Percentiles rank a stretch among this genome's conserved stretches.
Evolutionary conservation across 2,888 invertebrate genomes (phyloP).

Genomic region (Chalcosyrphus nemorum): DNA sequence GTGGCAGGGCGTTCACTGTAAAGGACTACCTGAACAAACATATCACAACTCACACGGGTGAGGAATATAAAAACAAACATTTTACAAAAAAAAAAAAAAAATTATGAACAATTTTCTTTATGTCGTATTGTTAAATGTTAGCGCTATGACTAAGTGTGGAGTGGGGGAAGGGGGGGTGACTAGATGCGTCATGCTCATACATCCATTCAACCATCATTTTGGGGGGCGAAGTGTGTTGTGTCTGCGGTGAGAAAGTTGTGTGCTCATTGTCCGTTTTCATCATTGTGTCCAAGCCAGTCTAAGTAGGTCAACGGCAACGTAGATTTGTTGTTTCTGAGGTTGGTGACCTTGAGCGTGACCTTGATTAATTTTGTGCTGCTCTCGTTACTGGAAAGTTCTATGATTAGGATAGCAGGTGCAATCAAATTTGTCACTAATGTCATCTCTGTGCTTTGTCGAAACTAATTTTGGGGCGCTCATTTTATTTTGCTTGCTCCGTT

Average conservation of each 20-base stretch:
- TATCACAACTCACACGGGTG: conserved; percentile 82
- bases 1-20: conserved; percentile 82
- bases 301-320: conserved; percentile 30
- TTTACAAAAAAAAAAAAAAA: conserved; percentile 52
- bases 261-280: background rate
- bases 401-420: background rate
- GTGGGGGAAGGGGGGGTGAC: background rate
- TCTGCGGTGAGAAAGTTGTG: conserved; percentile 4
- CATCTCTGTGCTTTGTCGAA: background rate
- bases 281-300: background rate
- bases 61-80: conserved; percentile 74
- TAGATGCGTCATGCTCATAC: conserved; percentile 44
- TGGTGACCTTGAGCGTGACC: conserved; percentile 50
- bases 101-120: conserved; percentile 60
- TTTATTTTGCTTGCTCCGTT: background rate
- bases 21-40: conserved; percentile 82
- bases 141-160: conserved; percentile 22
- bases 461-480: background rate
- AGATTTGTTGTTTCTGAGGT: conserved; percentile 18
- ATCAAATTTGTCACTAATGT: background rate
- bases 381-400: background rate
- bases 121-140: conserved; percentile 56
- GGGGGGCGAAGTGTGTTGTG: background rate
- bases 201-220: background rate
- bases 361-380: conserved; percentile 6